Evolutionary conservation across 2,888 invertebrate species (phyloP), one percentile per base, ranked within the genome.

Genomic region (Epirrhoe tristata): DNA sequence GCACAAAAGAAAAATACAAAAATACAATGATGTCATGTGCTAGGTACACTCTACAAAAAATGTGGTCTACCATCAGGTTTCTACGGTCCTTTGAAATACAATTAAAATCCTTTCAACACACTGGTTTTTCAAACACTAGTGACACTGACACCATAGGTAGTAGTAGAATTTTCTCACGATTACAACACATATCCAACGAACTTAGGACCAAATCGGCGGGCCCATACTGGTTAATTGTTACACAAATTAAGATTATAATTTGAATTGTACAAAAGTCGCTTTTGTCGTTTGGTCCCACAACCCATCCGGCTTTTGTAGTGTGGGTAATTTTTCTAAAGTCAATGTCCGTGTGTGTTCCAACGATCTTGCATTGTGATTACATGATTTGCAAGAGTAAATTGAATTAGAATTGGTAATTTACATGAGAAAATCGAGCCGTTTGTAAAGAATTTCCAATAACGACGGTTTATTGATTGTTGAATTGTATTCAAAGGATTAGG

Each of bases 221-320:
- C 51, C 58, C 58, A 43, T 24, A 12, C 39, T 8, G 50, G 17
- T 32, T 68, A 60, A 64, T 68, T 67, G 67, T 67, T 67, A 67
- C 34, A 63, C 61, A 64, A 68, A 68, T 64, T 59, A 67, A 67
- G 39, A 68, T 68, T 61, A 58, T 61, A 67, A 67, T 67, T 53
- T 39, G 46, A 51, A 60, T 64, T 24, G 43, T 31, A 70, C 64
- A 66, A 68, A 66, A 69, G 67, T 57, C 63, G 66, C 65, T 65
- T 61, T 52, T 69, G 66, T 53, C 50, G 59, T 36, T 52, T 52
- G 24, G 58, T 67, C 63, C 59, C 60, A 58, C 63, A 63, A 65
- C 43, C 24, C 39, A 67, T 70, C 70, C 72, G 69, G 66, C 55
- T 54, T 69, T 70, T 72, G 70, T 74, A n/a, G 48, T 57, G 52